These are phyloP conservation scores for Leptoclinus maculatus DNA, from an alignment of 2,797 vertebrate genomes.

Conservation along the genomic window DNA sequence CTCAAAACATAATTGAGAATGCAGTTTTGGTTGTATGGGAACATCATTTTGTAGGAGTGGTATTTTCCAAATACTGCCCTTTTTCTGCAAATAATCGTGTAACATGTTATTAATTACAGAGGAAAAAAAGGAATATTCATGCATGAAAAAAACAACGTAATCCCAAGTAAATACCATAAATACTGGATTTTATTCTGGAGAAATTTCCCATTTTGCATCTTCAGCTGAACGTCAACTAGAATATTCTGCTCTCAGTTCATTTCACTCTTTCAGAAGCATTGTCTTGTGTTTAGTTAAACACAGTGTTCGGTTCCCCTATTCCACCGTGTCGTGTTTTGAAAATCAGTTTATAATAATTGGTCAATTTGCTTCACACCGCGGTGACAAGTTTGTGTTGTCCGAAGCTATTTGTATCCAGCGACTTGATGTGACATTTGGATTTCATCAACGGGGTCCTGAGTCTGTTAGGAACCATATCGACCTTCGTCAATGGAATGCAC, in stretches of 20 bases:
- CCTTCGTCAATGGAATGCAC: conserved; percentile 37
- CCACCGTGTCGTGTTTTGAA: not conserved
- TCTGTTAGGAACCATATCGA: conserved; percentile 2
- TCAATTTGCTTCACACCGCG: not conserved
- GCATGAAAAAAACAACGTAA: too few relatives aligned
- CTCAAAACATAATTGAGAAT: too few relatives aligned
- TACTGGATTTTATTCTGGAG: not conserved
- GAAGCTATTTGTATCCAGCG: conserved; percentile 27
- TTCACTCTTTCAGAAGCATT: not conserved
- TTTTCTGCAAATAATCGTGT: too few relatives aligned
- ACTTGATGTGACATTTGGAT: conserved; percentile 45
- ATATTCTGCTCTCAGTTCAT: not conserved
- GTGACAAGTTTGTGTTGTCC: not conserved
- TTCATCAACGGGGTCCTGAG: conserved; percentile 12
- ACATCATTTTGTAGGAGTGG: too few relatives aligned
- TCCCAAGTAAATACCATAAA: not conserved
- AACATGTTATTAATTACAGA: too few relatives aligned
- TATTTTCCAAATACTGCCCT: too few relatives aligned
- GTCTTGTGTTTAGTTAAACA: not conserved
- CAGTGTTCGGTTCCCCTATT: not conserved
- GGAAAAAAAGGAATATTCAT: too few relatives aligned
- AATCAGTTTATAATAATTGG: not conserved
- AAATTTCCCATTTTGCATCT: not conserved
- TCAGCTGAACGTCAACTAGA: not conserved
- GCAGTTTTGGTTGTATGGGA: too few relatives aligned